Base-by-base conservation (phyloP, 2,888 invertebrate genomes). In the Acleris laterana region DNA sequence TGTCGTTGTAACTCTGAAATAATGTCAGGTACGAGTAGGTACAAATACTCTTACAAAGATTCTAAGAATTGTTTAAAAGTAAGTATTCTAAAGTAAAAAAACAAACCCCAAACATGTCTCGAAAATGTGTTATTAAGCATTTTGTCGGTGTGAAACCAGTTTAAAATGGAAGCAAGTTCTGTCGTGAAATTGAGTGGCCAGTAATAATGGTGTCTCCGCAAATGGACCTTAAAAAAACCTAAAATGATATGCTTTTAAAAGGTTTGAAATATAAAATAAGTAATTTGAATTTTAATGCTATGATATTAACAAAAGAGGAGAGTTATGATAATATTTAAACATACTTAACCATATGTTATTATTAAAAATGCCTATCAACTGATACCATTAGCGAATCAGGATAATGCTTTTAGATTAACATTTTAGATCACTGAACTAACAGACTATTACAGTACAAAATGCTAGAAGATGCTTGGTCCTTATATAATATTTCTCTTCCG, bases 61-160 rank as follows among this genome's bases (percentile, higher is more conserved):
- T 49, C 4, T 19, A n/a, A n/a, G 50, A 56, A 61, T 53, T 61
- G 56, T n/a, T 49, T 53, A n/a, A 38, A 38, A 46, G 16, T 16
- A 66, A 58, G 55, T 61, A 56, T 56, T 61, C 42, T 28, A 32
- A 61, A 65, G 60, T 51, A 61, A 50, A 42, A 42, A 56, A 50
- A 49, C 22, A 42, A 65, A 56, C 28, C 44, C 19, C 28, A 13
- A 52, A 28, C 28, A 32, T 50, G 60, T 50, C 42, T 44, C 32
- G 32, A 44, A 65, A 61, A 60, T 65, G 50, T 56, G 56, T 65
- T 28, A 56, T 57, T 59, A 60, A 55, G 64, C 6, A 44, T 65
- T 55, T 65, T 56, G 55, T 60, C 48, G 52, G 56, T 13, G 50
- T 32, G 20, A 59, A 65, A 56, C 56, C 28, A 25, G 65, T 56